A percentile compares a stretch with the other conserved stretches of the same genome.
Conservation (phyloP, 2,888 invertebrate species). For the Platynereis dumerilii region DNA sequence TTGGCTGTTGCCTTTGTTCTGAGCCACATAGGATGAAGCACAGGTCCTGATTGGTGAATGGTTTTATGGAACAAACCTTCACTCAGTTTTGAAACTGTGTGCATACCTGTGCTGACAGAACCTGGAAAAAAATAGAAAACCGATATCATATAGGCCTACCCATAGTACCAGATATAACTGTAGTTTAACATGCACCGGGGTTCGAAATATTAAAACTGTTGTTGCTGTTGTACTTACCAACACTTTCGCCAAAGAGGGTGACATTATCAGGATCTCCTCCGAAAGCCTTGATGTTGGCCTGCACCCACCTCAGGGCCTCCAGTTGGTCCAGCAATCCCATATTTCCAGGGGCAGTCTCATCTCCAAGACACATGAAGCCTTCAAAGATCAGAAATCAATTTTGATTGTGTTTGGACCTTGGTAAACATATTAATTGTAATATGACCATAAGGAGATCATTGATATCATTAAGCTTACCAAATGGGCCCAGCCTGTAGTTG, state of each 20-base stretch:
- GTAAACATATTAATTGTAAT: not conserved
- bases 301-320: conserved; percentile 35
- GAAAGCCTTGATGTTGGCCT: conserved; percentile 28
- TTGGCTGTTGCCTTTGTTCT: no score
- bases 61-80: conserved; percentile 16
- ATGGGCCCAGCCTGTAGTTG: conserved; percentile 37
- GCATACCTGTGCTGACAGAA: conserved; percentile 12
- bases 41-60: conserved; percentile 16
- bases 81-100: conserved; percentile 14
- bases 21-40: no score
- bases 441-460: no score
- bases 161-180: no score
- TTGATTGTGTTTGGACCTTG: no score
- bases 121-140: conserved; percentile 6
- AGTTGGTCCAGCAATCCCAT: conserved; percentile 37
- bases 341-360: conserved; percentile 32
- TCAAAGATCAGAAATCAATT: not conserved
- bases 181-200: no score
- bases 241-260: conserved; percentile 34
- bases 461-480: no score
- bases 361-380: conserved; percentile 37
- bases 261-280: conserved; percentile 32
- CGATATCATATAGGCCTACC: no score
- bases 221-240: no score
- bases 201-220: no score